Conservation (phyloP, 2,797 vertebrate genomes). For the Poecilia wingei region DNA sequence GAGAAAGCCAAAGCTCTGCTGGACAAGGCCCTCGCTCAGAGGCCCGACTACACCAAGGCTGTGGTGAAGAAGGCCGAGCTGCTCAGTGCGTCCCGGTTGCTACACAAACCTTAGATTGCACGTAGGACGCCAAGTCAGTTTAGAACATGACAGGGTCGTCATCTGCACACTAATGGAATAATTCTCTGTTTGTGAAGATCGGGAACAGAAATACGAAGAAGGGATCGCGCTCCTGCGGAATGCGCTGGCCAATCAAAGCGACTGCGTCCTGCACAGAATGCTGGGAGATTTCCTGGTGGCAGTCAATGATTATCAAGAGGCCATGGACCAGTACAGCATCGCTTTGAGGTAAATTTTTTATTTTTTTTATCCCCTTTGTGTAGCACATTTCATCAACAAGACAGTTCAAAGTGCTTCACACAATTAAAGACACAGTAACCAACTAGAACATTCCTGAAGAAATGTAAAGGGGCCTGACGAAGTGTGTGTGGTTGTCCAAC, state of each 20-base stretch:
- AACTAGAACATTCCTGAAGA: too few relatives aligned
- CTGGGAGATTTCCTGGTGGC: slow-evolving; percentile 97
- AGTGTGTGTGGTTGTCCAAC: too few relatives aligned
- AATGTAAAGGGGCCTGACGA: too few relatives aligned
- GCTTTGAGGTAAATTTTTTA: slow-evolving; percentile 75
- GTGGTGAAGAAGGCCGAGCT: slow-evolving; percentile 98
- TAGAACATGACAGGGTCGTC: not conserved
- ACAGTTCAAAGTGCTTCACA: too few relatives aligned
- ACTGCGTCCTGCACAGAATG: slow-evolving; percentile 97
- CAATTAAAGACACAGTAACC: too few relatives aligned
- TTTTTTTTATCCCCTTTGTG: too few relatives aligned
- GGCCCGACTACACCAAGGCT: slow-evolving; percentile 97
- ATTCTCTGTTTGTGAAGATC: slow-evolving; percentile 76
- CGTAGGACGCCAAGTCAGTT: not conserved
- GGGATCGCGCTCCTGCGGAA: slow-evolving; percentile 93
- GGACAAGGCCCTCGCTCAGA: slow-evolving; percentile 96
- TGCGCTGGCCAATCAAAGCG: slow-evolving; percentile 95
- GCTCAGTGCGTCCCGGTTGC: slow-evolving; percentile 83
- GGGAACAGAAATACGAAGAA: slow-evolving; percentile 97
- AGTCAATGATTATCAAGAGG: slow-evolving; percentile 97
- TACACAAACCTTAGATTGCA: not conserved
- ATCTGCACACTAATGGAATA: not conserved
- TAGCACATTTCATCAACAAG: too few relatives aligned
- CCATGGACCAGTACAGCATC: slow-evolving; percentile 99
- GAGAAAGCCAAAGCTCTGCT: slow-evolving; percentile 95